Base-by-base conservation (phyloP, 2,797 vertebrate species). In the Tauraco hartlaubi region DNA sequence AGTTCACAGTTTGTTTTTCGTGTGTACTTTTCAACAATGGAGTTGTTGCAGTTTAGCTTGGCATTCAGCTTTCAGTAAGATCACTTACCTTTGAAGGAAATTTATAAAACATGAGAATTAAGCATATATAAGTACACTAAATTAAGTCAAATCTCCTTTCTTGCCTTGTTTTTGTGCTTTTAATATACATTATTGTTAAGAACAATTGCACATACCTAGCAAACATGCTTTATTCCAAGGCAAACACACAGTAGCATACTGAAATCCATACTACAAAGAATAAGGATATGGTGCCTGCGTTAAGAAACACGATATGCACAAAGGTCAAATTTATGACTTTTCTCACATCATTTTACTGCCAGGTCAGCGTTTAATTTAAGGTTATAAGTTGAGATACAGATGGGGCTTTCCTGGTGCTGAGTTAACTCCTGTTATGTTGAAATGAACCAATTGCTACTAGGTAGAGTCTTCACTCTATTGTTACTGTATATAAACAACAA, bases 1-100 rank as follows among this genome's bases (percentile, higher is more conserved):
- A 89, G 74, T 92, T 92, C 77, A 92, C 91, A 95, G 93, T 91
- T 96, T 95, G 90, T 29, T 88, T 96, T 92, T 81, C 63, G 87
- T 95, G 88, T 96, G 94, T 96, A 94, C 76, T 92, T 96, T 96
- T 90, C 81, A 92, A 96, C 94, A 92, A 92, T 82, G 51, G 83
- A 90, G 74, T 54, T 80, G 82, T 46, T 96, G 76, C 84, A 90
- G 80, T 89, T 91, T 69, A 94, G 80, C 82, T 92, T 96, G 89
- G 90, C 93, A 88, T 86, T 88, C 91, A 78, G 31, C 90, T 94
- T 95, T 90, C 92, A 95, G 79, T 58, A 81, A 33, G 62, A 96
- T 87, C 68, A 6, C 46, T 72, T 66, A 72, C 78, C 76, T 94
- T 76, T 90, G 76, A 96, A 91, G 58, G 46, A 94, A 94, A 96